Evolutionary conservation across 2,888 invertebrate species (phyloP).

Genomic region (Catocala nupta): DNA sequence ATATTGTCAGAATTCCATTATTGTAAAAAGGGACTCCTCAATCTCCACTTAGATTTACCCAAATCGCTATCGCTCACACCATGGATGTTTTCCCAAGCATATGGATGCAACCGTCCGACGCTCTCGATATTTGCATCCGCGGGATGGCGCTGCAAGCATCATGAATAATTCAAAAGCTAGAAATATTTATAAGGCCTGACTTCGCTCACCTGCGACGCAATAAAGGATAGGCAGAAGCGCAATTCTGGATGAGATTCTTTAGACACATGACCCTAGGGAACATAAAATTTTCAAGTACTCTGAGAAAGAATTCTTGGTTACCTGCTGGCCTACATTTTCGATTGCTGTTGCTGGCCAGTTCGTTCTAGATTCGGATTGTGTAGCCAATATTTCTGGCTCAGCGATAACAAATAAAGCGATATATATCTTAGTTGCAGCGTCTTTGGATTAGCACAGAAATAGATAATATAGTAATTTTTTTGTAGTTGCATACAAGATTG

Average conservation of each 20-base stretch:
- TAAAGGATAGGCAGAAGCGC: constrained; percentile 21
- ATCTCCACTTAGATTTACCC: neutral
- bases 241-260: constrained; percentile 9
- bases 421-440: neutral
- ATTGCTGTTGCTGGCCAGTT: neutral
- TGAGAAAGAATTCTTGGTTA: neutral
- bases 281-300: neutral
- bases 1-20: neutral
- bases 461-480: too few species aligned
- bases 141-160: constrained; percentile 42
- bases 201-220: constrained; percentile 35
- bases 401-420: neutral
- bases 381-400: neutral
- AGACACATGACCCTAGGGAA: neutral
- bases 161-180: constrained; percentile 49
- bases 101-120: constrained; percentile 42
- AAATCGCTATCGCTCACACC: constrained; percentile 17
- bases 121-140: constrained; percentile 54
- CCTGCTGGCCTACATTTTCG: neutral
- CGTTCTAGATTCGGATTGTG: neutral
- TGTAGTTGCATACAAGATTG: too few species aligned
- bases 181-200: constrained; percentile 48
- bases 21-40: neutral
- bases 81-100: constrained; percentile 12
- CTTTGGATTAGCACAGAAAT: too few species aligned